Conservation (phyloP, 2,797 vertebrate genomes). For the Pangasius djambal region DNA sequence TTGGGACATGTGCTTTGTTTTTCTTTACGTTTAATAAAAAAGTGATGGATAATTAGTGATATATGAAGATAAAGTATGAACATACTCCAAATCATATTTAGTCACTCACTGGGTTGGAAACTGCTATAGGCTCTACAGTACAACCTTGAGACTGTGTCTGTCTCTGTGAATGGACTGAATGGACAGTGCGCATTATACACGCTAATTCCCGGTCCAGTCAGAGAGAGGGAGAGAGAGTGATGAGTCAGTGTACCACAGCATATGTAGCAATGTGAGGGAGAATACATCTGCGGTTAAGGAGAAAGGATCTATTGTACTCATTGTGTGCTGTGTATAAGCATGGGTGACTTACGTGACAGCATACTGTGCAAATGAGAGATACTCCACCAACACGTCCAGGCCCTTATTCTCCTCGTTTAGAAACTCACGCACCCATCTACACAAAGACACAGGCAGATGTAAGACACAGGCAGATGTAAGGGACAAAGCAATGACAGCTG, state of each 20-base stretch:
- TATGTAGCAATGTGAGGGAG: conserved; percentile 53
- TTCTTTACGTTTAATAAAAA: not conserved
- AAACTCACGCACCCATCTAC: conserved; percentile 98
- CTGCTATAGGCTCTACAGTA: conserved; percentile 53
- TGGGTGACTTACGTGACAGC: conserved; percentile 92
- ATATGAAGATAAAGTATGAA: conserved; percentile 3
- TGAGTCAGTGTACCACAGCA: conserved; percentile 70
- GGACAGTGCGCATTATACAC: conserved; percentile 18
- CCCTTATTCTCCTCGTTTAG: conserved; percentile 98
- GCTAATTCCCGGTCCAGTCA: conserved; percentile 42
- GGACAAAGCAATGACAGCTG: not conserved
- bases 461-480: not conserved
- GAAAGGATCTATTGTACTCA: conserved; percentile 69
- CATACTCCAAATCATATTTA: not conserved
- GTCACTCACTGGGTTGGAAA: conserved; percentile 3
- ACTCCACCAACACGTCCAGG: conserved; percentile 95
- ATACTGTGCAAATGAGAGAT: conserved; percentile 96
- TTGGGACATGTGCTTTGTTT: not conserved
- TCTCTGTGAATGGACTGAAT: conserved; percentile 69
- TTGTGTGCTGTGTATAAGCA: conserved; percentile 52
- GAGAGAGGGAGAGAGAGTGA: conserved; percentile 43
- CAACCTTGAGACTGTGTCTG: conserved; percentile 69
- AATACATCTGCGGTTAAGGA: conserved; percentile 61
- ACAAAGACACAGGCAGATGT: conserved; percentile 6
- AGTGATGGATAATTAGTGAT: not conserved